Evolutionary conservation across 2,797 vertebrate species (phyloP), one percentile per base, ranked within the genome.

Genomic region (Echeneis naucrates): DNA sequence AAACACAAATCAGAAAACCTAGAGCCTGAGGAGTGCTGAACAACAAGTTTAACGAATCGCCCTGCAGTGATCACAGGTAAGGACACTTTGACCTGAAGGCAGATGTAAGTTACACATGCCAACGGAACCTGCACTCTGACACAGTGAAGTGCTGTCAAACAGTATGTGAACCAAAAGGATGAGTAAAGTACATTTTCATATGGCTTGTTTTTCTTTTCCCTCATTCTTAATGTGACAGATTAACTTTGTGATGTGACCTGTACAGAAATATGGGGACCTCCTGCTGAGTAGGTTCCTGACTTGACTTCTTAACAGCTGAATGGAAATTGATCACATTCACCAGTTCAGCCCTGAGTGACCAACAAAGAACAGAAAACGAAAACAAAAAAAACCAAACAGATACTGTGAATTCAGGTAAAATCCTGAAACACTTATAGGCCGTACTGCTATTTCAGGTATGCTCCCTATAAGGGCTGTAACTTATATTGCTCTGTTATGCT

Each of bases 271-370:
- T 5, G 8, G 7, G 7, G 8, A 60, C 27, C 59, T 55, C 52
- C 68, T 73, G 58, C 70, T 40, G 51, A 73, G 50, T 70, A 57
- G 19, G 17, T 65, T 76, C 61, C 75, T 63, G 62, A 79, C 63
- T 77, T 12, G 7, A 75, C 82, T 83, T 82, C 81, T 80, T 87
- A 70, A 59, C 58, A 52, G 57, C 76, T 66, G 45, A 81, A 56
- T 23, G 19, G 26, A 73, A 73, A 82, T 74, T 24, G 50, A 62
- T 68, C 6, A 69, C 37, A 37, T 59, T 66, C 62, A 79, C 32
- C 48, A 76, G 74, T 30, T 23, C 50, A 80, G 84, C 82, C 92
- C 91, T 90, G 91, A 92, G 89, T 80, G 70, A 89, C 68, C 56
- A 50, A 63, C 45, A 42, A 63, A 71, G 27, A 71, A 72, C 21